Evolutionary conservation across 2,888 invertebrate species (phyloP), one percentile per base, ranked within the genome.

Genomic region (Heliconius erato): DNA sequence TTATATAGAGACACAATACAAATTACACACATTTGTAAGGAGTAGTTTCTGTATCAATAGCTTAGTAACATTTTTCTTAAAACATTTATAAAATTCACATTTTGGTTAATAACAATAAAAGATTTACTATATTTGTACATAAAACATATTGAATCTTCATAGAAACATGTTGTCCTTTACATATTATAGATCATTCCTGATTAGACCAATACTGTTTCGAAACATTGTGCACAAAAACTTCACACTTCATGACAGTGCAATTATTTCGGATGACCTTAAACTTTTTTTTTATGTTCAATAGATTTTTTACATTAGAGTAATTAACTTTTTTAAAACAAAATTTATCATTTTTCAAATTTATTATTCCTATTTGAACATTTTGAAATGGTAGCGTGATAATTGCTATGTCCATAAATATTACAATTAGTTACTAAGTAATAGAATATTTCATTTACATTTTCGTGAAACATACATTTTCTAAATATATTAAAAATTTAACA

Each of bases 171-270:
- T 44, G n/a, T 72, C 54, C 40, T 71, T 71, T 16, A 44, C 12
- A 82, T 85, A 86, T 83, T 71, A 12, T 84, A 86, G 80, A 90
- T 86, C 91, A 92, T 93, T 92, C 90, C 92, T 89, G 87, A 86
- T 86, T 86, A 85, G 35, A 35, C 59, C 74, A 85, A 86, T 85
- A 76, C 35, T 76, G 35, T 63, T 76, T 76, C 7, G 86, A 87
- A 85, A 88, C 88, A 89, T 88, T 86, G 89, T 92, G 92, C 94
- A 94, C 93, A 94, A 94, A 91, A 86, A 87, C 86, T 79, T 68
- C 74, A 67, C 74, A 77, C 40, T 74, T 54, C 35, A 74, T 79
- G 74, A 77, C 71, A 74, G 72, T 83, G 79, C 83, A 84, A 81
- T 84, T 79, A 79, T 67, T 74, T 74, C 28, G 40, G 59, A 71